Evolutionary conservation across 2,113 vertebrate genomes (phyloP).

Genomic region (Tympanuchus pallidicinctus): DNA sequence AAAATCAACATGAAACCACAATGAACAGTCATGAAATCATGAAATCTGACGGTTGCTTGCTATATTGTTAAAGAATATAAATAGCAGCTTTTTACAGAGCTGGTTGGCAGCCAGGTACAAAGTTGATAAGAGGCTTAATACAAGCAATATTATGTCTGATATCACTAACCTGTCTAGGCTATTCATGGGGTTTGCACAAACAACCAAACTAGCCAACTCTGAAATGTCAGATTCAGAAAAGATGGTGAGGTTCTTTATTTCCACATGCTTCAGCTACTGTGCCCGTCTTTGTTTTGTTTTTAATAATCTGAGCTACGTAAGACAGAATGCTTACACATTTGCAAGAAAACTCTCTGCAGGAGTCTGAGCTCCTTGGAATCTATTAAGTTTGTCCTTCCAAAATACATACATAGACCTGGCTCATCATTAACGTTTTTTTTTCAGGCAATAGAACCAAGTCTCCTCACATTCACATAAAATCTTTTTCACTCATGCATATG

Average conservation of each 20-base stretch:
- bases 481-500: background rate
- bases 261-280: slow-evolving; percentile 2
- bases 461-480: background rate
- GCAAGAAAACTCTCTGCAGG: background rate
- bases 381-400: background rate
- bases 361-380: slow-evolving; percentile 11
- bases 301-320: slow-evolving; percentile 9
- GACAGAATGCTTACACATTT: background rate
- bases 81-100: slow-evolving; percentile 51
- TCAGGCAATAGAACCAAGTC: background rate
- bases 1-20: slow-evolving; percentile 48
- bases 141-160: slow-evolving; percentile 61
- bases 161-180: slow-evolving; percentile 59
- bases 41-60: slow-evolving; percentile 51
- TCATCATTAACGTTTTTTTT: background rate
- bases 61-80: slow-evolving; percentile 46
- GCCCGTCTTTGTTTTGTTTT: background rate
- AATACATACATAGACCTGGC: background rate
- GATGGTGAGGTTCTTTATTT: background rate
- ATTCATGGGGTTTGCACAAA: slow-evolving; percentile 56
- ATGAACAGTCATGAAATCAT: slow-evolving; percentile 13
- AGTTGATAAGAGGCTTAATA: slow-evolving; percentile 46
- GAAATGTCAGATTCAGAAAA: slow-evolving; percentile 12
- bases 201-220: background rate
- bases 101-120: slow-evolving; percentile 46